Conservation (phyloP, 2,113 vertebrate species). For the Oreochromis aureus region DNA sequence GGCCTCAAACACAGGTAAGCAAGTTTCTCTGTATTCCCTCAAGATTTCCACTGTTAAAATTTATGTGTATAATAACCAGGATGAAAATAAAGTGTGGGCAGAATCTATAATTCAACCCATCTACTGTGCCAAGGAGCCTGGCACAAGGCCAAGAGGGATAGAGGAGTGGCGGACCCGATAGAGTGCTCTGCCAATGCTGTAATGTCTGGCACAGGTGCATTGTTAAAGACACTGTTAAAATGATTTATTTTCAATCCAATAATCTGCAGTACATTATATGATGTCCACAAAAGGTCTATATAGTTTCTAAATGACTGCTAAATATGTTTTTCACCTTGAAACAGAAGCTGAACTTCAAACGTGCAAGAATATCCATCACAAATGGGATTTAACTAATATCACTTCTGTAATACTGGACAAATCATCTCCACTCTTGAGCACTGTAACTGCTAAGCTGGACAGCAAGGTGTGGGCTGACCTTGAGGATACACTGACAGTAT, state of each 20-base stretch:
- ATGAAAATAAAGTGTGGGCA: conserved; percentile 48
- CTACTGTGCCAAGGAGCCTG: conserved; percentile 49
- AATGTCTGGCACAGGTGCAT: conserved; percentile 60
- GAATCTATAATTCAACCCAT: conserved; percentile 47
- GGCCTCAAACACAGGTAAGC: conserved; percentile 49
- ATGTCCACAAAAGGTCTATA: conserved; percentile 54
- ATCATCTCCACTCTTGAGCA: not conserved
- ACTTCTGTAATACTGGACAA: conserved; percentile 6
- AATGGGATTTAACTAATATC: conserved; percentile 30
- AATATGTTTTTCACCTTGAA: conserved; percentile 60
- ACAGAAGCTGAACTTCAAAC: conserved; percentile 30
- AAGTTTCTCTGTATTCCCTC: conserved; percentile 30
- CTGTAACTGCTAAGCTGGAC: not conserved
- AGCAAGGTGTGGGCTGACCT: conserved; percentile 5
- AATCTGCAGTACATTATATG: conserved; percentile 41
- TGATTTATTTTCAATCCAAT: conserved; percentile 64
- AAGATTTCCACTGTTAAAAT: conserved; percentile 35
- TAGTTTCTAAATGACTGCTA: conserved; percentile 53
- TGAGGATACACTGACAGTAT: not conserved
- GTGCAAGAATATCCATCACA: conserved; percentile 21
- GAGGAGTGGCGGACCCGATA: conserved; percentile 27
- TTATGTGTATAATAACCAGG: conserved; percentile 32
- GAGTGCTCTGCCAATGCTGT: conserved; percentile 44
- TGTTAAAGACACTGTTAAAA: conserved; percentile 64
- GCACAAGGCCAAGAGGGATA: conserved; percentile 41